Percentiles rank a stretch among this genome's conserved stretches.
These are phyloP conservation scores for Ligdia adustata DNA, from an alignment of 2,888 invertebrate species.

Conservation along the genomic window DNA sequence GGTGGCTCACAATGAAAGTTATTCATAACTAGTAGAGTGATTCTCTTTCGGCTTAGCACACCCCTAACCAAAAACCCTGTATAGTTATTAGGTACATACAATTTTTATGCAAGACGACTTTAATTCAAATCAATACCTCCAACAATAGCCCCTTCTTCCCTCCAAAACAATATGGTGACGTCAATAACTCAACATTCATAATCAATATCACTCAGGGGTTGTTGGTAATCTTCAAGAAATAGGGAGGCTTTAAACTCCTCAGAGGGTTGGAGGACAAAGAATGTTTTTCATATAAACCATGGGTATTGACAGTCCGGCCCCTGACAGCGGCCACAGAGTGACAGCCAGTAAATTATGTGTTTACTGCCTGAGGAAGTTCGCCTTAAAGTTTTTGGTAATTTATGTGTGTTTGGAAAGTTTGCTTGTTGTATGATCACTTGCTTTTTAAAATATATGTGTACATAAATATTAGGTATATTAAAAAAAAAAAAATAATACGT, in stretches of 20 bases:
- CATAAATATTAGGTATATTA: too few relatives aligned
- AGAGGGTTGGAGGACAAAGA: conserved; percentile 42
- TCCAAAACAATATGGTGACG: conserved; percentile 22
- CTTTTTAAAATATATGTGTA: too few relatives aligned
- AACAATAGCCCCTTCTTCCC: conserved; percentile 1
- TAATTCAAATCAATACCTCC: not conserved
- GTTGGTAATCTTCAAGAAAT: conserved; percentile 48
- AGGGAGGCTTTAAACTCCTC: conserved; percentile 51
- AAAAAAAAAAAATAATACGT: too few relatives aligned
- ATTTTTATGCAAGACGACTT: not conserved
- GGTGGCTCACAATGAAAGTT: too few relatives aligned
- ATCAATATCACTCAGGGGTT: conserved; percentile 41
- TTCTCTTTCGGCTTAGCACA: too few relatives aligned
- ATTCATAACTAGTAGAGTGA: too few relatives aligned
- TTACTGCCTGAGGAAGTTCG: conserved; percentile 24
- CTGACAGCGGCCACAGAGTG: conserved; percentile 29
- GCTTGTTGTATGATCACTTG: too few relatives aligned
- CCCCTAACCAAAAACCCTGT: too few relatives aligned
- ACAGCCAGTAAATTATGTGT: conserved; percentile 42
- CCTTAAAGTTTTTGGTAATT: conserved; percentile 33
- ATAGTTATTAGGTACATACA: too few relatives aligned
- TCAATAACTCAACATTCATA: conserved; percentile 40
- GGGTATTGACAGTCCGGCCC: conserved; percentile 24
- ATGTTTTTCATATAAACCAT: conserved; percentile 49
- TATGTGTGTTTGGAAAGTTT: conserved; percentile 37